Evolutionary conservation across 2,888 invertebrate species (phyloP).

Genomic region (Lycocerus yunnanus): DNA sequence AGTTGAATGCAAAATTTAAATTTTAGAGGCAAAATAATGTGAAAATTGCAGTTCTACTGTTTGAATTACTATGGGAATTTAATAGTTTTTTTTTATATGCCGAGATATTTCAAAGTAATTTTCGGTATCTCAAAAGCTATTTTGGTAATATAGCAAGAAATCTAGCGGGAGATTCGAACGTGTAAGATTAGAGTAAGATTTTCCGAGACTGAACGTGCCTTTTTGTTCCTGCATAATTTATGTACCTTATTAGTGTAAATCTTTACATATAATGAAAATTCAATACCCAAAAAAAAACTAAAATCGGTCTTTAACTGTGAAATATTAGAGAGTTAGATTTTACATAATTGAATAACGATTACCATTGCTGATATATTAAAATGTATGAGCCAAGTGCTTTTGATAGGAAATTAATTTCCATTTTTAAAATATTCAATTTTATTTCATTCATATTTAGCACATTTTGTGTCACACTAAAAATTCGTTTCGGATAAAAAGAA

Average conservation of each 20-base stretch:
- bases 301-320: background rate
- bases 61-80: background rate
- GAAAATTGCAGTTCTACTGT: background rate
- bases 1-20: background rate
- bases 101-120: background rate
- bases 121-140: background rate
- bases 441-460: background rate
- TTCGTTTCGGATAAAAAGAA: background rate
- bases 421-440: constrained; percentile 22
- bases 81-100: background rate
- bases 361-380: constrained; percentile 17
- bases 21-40: background rate
- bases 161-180: too few relatives aligned
- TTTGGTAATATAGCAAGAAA: background rate
- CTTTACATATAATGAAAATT: background rate
- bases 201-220: background rate
- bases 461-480: background rate
- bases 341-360: constrained; percentile 16
- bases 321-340: background rate
- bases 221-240: background rate
- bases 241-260: background rate
- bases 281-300: background rate
- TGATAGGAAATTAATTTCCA: constrained; percentile 28
- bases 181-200: background rate
- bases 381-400: constrained; percentile 18